Percentiles rank a stretch among this genome's conserved stretches.
Conservation (phyloP, 2,113 vertebrate species). For the Ammodytes dubius region DNA sequence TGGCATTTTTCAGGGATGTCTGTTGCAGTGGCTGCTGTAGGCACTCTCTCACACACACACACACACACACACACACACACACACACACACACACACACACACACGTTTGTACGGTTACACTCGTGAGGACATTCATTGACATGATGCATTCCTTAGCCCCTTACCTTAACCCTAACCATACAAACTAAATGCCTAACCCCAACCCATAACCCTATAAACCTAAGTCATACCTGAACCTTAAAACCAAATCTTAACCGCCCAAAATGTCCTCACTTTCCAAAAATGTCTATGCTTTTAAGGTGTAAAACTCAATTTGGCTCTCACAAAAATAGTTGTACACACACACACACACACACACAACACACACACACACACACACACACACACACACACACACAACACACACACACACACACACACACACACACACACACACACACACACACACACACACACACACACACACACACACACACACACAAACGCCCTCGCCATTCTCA, state of each 20-base stretch:
- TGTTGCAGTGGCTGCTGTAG: constrained; percentile 35
- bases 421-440: constrained; percentile 22
- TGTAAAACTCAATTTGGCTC: too few relatives aligned
- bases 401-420: constrained; percentile 8
- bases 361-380: constrained; percentile 17
- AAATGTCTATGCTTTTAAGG: too few relatives aligned
- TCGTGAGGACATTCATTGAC: too few relatives aligned
- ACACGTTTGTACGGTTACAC: constrained; percentile 4
- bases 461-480: constrained; percentile 33
- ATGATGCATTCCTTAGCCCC: too few relatives aligned
- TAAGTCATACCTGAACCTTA: too few relatives aligned
- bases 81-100: constrained; percentile 27
- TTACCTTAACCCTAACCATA: too few relatives aligned
- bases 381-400: constrained; percentile 19
- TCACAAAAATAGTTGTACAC: too few relatives aligned
- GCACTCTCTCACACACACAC: background rate
- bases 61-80: constrained; percentile 12
- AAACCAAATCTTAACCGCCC: too few relatives aligned
- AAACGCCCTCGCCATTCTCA: constrained; percentile 58
- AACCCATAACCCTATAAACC: too few relatives aligned
- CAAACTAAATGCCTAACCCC: too few relatives aligned
- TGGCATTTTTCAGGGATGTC: constrained; percentile 57
- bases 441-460: constrained; percentile 12
- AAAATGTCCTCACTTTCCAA: too few relatives aligned
- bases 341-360: constrained; percentile 1